Base-by-base conservation (phyloP, 1,140 invertebrate species). In the Drosophila guanche region DNA sequence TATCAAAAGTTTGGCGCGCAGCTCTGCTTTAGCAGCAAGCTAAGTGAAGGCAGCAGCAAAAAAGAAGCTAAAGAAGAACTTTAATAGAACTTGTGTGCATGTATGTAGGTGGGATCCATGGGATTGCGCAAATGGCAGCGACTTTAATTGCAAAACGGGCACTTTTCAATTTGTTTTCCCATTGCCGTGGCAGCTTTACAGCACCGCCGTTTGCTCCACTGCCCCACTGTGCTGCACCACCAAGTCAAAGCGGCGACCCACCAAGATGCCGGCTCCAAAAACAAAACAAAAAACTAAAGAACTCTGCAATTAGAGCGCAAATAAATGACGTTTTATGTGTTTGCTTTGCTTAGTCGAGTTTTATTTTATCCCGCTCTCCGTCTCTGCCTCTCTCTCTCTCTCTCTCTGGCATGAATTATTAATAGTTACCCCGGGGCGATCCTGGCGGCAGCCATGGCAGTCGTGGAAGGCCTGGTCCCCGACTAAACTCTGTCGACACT, bases 121-220 rank as follows among this genome's bases (percentile, higher is more conserved):
- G 43, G 51, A 56, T 56, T 68, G 51, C 43, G 55, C 67, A 65
- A 75, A 78, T 78, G 72, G 52, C 61, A 59, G 72, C 59, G 54
- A 77, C 83, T 86, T 77, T 88, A 88, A 85, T 85, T 85, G 83
- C 81, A 47, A 61, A 83, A 50, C 54, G 60, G 45, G 66, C 62
- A 66, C 76, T 81, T 86, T 86, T 73, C 59, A 86, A 76, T 76
- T 86, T 79, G 53, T 73, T 76, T 51, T 14, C 2, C 14, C 27
- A 37, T 37, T 52, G 33, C 46, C 23, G 20, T 29, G 16, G 46
- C 23, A 37, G 33, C 33, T 37, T 37, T 37, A 37, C 33, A 12
- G 33, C 33, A 37, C 4, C 33, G 16, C 22, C 23, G 23, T 25
- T 46, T 23, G 8, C 54, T 40, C 41, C 52, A 59, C 55, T 72